A percentile compares a stretch with the other conserved stretches of the same genome.
Evolutionary conservation across 2,113 vertebrate genomes (phyloP).

Genomic region (Eira barbara): DNA sequence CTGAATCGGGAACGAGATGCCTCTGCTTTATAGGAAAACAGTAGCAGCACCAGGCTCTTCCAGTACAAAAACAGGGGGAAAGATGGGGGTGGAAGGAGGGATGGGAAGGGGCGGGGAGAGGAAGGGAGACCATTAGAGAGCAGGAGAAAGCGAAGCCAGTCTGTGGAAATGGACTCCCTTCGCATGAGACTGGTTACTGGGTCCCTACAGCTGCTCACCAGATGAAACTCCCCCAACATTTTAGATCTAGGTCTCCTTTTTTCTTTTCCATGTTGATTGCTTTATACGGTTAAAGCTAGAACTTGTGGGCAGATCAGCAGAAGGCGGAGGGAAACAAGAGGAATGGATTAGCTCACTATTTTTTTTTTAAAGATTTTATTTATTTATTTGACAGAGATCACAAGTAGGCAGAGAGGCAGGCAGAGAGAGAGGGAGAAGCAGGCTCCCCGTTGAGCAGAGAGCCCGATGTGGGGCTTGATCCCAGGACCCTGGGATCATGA

Average conservation of each 20-base stretch:
- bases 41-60: slow-evolving; percentile 1
- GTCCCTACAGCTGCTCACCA: neutral
- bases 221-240: neutral
- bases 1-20: slow-evolving; percentile 28
- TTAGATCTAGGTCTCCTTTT: neutral
- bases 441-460: too few relatives aligned
- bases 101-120: neutral
- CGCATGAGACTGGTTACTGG: neutral
- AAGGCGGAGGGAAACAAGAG: too few relatives aligned
- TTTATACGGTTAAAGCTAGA: neutral
- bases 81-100: fast-evolving
- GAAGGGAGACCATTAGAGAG: neutral
- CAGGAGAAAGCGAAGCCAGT: neutral
- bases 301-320: too few relatives aligned
- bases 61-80: neutral
- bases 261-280: neutral
- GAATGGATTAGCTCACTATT: too few relatives aligned
- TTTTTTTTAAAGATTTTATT: too few relatives aligned
- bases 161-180: neutral
- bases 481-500: too few relatives aligned
- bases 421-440: too few relatives aligned
- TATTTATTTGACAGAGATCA: too few relatives aligned
- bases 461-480: too few relatives aligned
- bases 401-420: too few relatives aligned
- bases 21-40: slow-evolving; percentile 51